Percentiles rank a stretch among this genome's conserved stretches.
phyloP scores from a whole-genome alignment of 2,888 invertebrate genomes.

The Oscheius sp. region DNA sequence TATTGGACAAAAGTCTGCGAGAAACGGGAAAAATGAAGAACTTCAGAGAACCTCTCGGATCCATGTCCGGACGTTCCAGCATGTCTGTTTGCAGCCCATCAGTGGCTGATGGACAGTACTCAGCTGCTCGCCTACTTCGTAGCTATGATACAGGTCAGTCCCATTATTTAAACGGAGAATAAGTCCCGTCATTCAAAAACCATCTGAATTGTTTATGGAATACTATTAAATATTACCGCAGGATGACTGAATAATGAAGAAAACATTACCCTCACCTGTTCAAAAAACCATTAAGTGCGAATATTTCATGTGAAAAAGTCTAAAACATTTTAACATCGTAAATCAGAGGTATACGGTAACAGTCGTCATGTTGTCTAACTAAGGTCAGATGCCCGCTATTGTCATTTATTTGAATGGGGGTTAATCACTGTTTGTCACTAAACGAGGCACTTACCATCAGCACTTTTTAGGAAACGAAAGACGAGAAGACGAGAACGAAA shows the following conservation, averaged over 20 bases:
- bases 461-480: slow-evolving; percentile 46
- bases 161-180: not conserved
- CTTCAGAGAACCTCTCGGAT: slow-evolving; percentile 28
- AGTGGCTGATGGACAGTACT: slow-evolving; percentile 75
- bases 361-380: not conserved
- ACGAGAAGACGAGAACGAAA: slow-evolving; percentile 40
- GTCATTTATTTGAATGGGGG: not conserved
- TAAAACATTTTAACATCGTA: not conserved
- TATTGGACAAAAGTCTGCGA: not conserved
- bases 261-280: not conserved
- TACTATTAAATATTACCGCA: not conserved
- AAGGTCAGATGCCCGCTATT: not conserved
- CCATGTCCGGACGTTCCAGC: slow-evolving; percentile 65
- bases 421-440: not conserved
- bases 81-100: slow-evolving; percentile 76
- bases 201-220: no score
- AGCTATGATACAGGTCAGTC: slow-evolving; percentile 62
- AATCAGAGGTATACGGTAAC: not conserved
- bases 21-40: not conserved
- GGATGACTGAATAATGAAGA: no score
- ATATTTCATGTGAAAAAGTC: not conserved
- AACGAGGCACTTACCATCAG: not conserved
- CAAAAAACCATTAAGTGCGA: not conserved
- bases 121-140: slow-evolving; percentile 72
- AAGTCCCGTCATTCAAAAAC: no score